phyloP scores from a whole-genome alignment of 2,113 vertebrate genomes.

The Gymnorhina tibicen region DNA sequence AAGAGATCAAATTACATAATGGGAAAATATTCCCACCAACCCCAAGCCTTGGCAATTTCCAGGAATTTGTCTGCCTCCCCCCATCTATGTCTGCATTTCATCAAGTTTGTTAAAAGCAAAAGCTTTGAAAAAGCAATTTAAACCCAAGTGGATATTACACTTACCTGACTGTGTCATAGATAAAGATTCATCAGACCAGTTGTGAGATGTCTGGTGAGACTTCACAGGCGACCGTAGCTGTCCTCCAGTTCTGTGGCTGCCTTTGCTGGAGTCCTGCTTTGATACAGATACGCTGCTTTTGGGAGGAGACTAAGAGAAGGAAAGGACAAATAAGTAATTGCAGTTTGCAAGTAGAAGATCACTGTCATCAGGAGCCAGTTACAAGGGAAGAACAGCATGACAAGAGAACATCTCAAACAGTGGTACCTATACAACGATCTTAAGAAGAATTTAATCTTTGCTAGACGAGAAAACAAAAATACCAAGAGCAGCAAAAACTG shows the following conservation, averaged over 20 bases:
- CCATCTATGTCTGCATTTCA: not conserved
- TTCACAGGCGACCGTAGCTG: slow-evolving; percentile 69
- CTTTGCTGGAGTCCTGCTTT: slow-evolving; percentile 77
- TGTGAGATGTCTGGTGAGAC: slow-evolving; percentile 69
- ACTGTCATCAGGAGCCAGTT: not conserved
- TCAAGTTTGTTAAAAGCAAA: not conserved
- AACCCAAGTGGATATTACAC: slow-evolving; percentile 8
- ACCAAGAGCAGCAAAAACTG: not conserved
- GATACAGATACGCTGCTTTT: slow-evolving; percentile 75
- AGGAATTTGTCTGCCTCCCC: not conserved
- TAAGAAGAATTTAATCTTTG: not conserved
- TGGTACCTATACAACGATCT: not conserved
- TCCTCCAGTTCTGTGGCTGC: slow-evolving; percentile 60
- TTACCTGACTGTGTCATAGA: slow-evolving; percentile 85
- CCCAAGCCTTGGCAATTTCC: not conserved
- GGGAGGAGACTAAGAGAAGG: slow-evolving; percentile 70
- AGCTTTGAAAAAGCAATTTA: not conserved
- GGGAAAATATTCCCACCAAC: not conserved
- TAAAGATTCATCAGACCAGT: slow-evolving; percentile 79
- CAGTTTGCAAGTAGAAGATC: not conserved
- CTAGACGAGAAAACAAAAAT: not conserved
- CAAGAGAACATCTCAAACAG: not conserved
- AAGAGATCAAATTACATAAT: not conserved
- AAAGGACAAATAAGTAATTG: not conserved
- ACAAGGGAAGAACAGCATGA: not conserved